A percentile compares a stretch with the other conserved stretches of the same genome.
Conservation (phyloP, 2,797 vertebrate species). For the Pogonophryne albipinna region DNA sequence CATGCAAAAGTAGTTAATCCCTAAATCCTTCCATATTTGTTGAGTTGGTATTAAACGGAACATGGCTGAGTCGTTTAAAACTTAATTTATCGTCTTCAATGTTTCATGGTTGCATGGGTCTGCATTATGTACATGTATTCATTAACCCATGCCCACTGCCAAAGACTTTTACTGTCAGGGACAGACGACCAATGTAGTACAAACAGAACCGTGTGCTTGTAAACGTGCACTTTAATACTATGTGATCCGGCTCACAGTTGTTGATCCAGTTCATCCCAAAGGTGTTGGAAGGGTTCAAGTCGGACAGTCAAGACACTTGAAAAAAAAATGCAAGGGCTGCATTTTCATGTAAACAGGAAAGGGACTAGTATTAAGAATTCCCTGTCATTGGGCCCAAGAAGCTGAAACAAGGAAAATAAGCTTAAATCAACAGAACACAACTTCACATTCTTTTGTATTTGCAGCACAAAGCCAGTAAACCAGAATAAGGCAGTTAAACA, state of each 20-base stretch:
- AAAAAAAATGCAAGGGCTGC: background rate
- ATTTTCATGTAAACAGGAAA: background rate
- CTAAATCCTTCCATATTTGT: no score
- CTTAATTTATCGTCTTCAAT: background rate
- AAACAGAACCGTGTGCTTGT: background rate
- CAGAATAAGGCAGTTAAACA: background rate
- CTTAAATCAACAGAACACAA: background rate
- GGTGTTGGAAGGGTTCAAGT: background rate
- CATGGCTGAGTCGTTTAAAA: background rate
- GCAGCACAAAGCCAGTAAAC: background rate
- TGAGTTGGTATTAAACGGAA: background rate
- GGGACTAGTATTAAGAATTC: background rate
- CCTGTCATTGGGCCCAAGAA: background rate
- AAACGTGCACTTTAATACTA: no score
- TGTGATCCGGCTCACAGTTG: background rate
- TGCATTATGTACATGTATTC: background rate
- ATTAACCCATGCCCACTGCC: no score
- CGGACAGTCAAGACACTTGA: background rate
- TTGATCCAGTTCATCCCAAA: background rate
- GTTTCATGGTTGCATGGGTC: background rate
- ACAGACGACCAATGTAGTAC: background rate
- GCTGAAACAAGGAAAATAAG: background rate
- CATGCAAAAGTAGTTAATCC: no score
- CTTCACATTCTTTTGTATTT: background rate
- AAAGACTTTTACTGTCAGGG: background rate